These are phyloP conservation scores for Scaptomyza caliginosa DNA, from an alignment of 2,888 invertebrate genomes.

Conservation along the genomic window DNA sequence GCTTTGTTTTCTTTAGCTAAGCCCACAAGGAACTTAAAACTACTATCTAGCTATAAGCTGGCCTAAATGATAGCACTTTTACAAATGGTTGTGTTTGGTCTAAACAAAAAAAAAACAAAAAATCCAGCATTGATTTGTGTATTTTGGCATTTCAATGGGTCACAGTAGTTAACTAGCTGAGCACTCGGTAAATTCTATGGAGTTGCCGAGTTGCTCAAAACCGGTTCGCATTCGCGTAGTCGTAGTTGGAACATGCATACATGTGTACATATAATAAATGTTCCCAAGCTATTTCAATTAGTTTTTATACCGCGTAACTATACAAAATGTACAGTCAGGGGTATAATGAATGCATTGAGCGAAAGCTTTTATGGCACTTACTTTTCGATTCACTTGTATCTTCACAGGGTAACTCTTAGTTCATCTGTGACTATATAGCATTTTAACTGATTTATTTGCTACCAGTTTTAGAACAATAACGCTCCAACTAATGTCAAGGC, in stretches of 20 bases:
- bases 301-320: conserved; percentile 52
- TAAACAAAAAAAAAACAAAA: conserved; percentile 3
- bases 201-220: conserved; percentile 41
- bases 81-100: conserved; percentile 17
- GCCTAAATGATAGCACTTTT: conserved; percentile 30
- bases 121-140: conserved; percentile 34
- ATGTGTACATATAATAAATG: conserved; percentile 45
- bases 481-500: conserved; percentile 33
- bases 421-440: neutral
- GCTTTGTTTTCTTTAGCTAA: conserved; percentile 9
- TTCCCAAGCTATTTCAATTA: conserved; percentile 67
- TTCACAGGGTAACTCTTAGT: conserved; percentile 21
- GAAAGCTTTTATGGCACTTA: too few species aligned
- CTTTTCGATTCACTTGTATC: too few species aligned
- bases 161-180: conserved; percentile 35
- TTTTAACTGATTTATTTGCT: conserved; percentile 17
- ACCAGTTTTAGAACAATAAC: conserved; percentile 21
- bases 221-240: conserved; percentile 56
- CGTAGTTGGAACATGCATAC: neutral
- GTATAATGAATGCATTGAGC: neutral
- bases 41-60: conserved; percentile 26
- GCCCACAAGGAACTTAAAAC: conserved; percentile 9
- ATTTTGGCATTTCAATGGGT: conserved; percentile 39
- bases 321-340: neutral
- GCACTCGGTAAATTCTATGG: conserved; percentile 21